These are phyloP conservation scores for Gari tellinella DNA, from an alignment of 2,888 invertebrate species.

Conservation along the genomic window DNA sequence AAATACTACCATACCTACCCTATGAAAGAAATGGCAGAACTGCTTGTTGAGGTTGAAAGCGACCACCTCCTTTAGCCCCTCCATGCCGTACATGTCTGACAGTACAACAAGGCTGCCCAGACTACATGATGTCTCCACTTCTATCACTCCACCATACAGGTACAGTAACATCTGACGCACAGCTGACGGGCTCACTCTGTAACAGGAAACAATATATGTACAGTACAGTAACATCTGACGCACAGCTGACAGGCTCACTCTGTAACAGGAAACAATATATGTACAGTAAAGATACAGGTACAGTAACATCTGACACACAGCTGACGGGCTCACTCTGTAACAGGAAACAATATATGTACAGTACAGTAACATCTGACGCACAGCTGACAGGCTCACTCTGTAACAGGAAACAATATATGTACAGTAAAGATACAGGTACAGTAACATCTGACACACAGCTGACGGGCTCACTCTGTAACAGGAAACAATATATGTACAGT, in stretches of 20 bases:
- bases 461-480: no score
- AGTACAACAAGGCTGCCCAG: constrained; percentile 94
- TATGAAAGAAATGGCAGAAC: constrained; percentile 97
- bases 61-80: constrained; percentile 96
- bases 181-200: constrained; percentile 75
- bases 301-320: constrained; percentile 95
- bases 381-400: no score
- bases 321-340: constrained; percentile 49
- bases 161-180: constrained; percentile 96
- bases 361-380: no score
- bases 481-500: constrained; percentile 97
- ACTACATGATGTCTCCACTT: constrained; percentile 94
- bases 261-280: no score
- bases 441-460: no score
- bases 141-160: constrained; percentile 96
- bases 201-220: constrained; percentile 24
- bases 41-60: constrained; percentile 93
- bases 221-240: no score
- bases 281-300: no score
- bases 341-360: no score
- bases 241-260: no score
- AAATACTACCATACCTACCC: constrained; percentile 88
- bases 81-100: constrained; percentile 95
- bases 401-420: no score
- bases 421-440: no score